Percentiles rank a stretch among this genome's conserved stretches.
phyloP scores from a whole-genome alignment of 2,113 vertebrate species.

The Pampusana beccarii region DNA sequence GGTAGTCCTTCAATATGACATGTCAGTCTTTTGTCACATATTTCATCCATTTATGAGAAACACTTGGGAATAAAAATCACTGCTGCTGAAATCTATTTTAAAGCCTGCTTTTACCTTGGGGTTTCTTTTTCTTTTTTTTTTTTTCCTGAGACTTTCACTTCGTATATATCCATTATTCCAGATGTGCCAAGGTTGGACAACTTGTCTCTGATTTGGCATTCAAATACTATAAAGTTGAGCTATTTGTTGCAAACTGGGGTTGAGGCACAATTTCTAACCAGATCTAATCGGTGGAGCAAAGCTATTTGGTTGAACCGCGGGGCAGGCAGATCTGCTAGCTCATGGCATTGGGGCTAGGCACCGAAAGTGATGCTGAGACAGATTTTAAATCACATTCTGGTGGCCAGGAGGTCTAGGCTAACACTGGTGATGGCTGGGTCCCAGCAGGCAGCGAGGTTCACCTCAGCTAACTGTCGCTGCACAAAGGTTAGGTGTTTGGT shows the following conservation, averaged over 20 bases:
- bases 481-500: background rate
- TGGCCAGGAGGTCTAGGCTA: background rate
- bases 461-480: background rate
- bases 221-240: background rate
- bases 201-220: background rate
- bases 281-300: background rate
- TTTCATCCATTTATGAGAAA: background rate
- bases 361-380: background rate
- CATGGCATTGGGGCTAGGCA: background rate
- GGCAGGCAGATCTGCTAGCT: background rate
- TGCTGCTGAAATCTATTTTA: background rate
- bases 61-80: background rate
- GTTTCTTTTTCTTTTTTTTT: background rate
- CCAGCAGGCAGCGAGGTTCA: background rate
- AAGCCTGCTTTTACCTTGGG: background rate
- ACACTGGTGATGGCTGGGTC: rapidly evolving
- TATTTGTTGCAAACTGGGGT: background rate
- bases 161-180: background rate
- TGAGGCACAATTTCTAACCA: background rate
- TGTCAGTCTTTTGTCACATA: background rate
- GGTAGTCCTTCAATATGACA: background rate
- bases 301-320: background rate
- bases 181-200: background rate
- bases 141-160: background rate
- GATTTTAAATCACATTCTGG: background rate